Conservation (phyloP, 1,140 invertebrate species). For the Lordiphosa clarofinis region DNA sequence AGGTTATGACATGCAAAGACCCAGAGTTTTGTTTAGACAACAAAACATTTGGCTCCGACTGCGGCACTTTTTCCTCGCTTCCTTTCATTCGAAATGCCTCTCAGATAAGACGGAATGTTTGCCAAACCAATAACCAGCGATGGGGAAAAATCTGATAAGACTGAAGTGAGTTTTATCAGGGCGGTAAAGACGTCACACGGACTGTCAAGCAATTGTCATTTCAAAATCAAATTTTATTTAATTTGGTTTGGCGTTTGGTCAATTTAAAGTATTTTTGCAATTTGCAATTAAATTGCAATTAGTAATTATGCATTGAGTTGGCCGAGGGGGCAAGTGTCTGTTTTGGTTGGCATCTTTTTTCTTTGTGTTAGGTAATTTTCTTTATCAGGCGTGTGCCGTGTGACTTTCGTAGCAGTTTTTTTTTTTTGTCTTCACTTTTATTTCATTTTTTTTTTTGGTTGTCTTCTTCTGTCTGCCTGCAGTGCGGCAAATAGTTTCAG, state of each 20-base stretch:
- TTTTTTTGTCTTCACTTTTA: slow-evolving; percentile 1
- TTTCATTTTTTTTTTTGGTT: slow-evolving; percentile 7
- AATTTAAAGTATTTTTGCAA: slow-evolving; percentile 30
- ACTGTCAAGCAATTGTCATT: slow-evolving; percentile 39
- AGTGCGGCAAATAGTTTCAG: slow-evolving; percentile 39
- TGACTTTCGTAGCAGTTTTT: slow-evolving; percentile 24
- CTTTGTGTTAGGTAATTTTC: slow-evolving; percentile 39
- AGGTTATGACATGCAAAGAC: slow-evolving; percentile 65
- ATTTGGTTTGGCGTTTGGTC: slow-evolving; percentile 40
- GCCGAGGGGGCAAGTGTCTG: not conserved
- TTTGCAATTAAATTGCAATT: slow-evolving; percentile 55
- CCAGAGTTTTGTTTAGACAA: slow-evolving; percentile 50
- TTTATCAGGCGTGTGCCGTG: slow-evolving; percentile 49
- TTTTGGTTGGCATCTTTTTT: not conserved
- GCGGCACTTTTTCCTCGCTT: slow-evolving; percentile 43
- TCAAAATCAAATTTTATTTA: slow-evolving; percentile 54
- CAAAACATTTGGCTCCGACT: slow-evolving; percentile 34
- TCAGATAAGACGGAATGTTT: slow-evolving; percentile 58
- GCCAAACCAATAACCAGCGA: slow-evolving; percentile 24
- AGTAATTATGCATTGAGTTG: slow-evolving; percentile 47
- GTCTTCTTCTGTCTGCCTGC: slow-evolving; percentile 40
- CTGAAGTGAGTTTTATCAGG: not conserved
- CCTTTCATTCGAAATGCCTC: slow-evolving; percentile 17
- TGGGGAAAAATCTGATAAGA: slow-evolving; percentile 4
- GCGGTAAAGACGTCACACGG: slow-evolving; percentile 4